These are phyloP conservation scores for Myiotriccus ornatus DNA, from an alignment of 2,797 vertebrate species.

Conservation along the genomic window DNA sequence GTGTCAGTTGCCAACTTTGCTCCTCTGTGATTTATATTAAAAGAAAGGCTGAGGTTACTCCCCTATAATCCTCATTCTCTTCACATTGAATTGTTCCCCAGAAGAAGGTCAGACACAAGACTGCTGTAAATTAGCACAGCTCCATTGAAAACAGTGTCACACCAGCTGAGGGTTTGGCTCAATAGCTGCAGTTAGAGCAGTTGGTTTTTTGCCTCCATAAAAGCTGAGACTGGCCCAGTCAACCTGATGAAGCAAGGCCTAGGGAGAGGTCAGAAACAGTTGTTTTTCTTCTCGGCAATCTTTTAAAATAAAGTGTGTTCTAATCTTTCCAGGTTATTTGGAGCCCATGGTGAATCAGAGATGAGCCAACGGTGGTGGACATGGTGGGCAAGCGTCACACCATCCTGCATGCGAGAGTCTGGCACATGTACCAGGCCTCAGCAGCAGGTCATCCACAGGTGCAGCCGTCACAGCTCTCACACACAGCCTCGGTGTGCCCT, in stretches of 20 bases:
- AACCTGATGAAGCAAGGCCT: not conserved
- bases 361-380: not conserved
- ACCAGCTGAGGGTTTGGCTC: constrained; percentile 9
- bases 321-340: not conserved
- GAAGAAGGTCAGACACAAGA: constrained; percentile 24
- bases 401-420: not conserved
- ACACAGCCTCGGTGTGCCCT: not conserved
- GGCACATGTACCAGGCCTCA: fast-evolving
- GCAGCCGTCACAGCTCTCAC: not conserved
- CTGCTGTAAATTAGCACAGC: constrained; percentile 24
- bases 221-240: not conserved
- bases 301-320: not conserved
- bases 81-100: not conserved
- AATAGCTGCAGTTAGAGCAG: not conserved
- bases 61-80: constrained; percentile 1
- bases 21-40: constrained; percentile 32
- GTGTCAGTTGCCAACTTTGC: not conserved
- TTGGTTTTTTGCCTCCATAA: not conserved
- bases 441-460: fast-evolving
- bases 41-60: constrained; percentile 27
- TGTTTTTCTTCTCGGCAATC: not conserved
- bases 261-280: not conserved
- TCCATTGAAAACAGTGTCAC: constrained; percentile 6
- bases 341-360: fast-evolving
- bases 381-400: not conserved